Percentiles rank a stretch among this genome's conserved stretches.
These are phyloP conservation scores for Adineta ricciae DNA, from an alignment of 2,888 invertebrate genomes.

Conservation along the genomic window DNA sequence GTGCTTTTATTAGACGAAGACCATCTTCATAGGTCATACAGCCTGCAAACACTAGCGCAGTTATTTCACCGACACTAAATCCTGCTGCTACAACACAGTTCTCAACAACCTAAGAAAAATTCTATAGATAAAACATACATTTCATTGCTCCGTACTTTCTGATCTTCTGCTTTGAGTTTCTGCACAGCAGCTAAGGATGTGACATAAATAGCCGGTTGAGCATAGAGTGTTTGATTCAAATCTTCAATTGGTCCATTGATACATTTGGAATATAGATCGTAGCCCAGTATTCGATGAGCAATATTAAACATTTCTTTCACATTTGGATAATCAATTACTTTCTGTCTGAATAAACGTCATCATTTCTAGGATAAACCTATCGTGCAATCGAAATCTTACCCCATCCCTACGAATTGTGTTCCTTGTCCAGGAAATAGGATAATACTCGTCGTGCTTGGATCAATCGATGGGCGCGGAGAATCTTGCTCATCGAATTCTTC, in stretches of 20 bases:
- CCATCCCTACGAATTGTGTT: conserved; percentile 80
- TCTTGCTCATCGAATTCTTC: background rate
- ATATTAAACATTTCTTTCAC: conserved; percentile 68
- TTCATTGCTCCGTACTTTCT: conserved; percentile 49
- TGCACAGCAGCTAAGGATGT: conserved; percentile 81
- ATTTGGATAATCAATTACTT: conserved; percentile 56
- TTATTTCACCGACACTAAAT: conserved; percentile 86
- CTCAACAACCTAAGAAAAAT: conserved; percentile 58
- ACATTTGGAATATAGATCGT: conserved; percentile 73
- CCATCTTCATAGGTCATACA: conserved; percentile 71
- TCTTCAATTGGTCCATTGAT: conserved; percentile 67
- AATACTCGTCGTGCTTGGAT: conserved; percentile 37
- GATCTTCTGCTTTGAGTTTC: conserved; percentile 67
- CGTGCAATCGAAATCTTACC: conserved; percentile 57
- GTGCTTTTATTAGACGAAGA: conserved; percentile 64
- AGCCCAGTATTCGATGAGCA: conserved; percentile 71
- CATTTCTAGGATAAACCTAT: conserved; percentile 29
- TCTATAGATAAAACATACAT: background rate
- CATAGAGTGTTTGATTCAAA: conserved; percentile 66
- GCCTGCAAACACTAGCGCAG: conserved; percentile 76
- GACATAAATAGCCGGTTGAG: conserved; percentile 78
- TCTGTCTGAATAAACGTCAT: background rate
- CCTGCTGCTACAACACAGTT: conserved; percentile 75
- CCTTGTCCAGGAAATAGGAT: conserved; percentile 87
- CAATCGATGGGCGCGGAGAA: background rate